Evolutionary conservation across 2,113 vertebrate genomes (phyloP), one percentile per base, ranked within the genome.

Genomic region (Chlamydotis undulata): DNA sequence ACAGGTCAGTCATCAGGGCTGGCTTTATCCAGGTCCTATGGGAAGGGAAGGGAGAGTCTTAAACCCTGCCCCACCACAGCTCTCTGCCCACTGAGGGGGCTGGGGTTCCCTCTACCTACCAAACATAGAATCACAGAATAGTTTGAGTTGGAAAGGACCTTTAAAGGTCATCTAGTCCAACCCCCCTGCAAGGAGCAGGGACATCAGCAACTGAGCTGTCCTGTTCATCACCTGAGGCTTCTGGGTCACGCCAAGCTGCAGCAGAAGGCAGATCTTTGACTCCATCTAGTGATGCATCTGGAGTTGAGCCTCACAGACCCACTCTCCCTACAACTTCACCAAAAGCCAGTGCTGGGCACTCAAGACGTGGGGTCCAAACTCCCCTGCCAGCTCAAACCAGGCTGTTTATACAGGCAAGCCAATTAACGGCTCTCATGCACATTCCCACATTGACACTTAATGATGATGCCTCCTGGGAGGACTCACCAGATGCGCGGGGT

Each of bases 391-490:
- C 35, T 71, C 61, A 82, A 90, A 86, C 24, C 22, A 64, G 53
- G 68, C 49, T 83, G 74, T 74, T 93, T 83, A 91, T 84, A 76
- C 56, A 70, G 68, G 68, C n/a, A 75, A 90, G 71, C 55, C 76
- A 96, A 96, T 96, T 95, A 94, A 43, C 14, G 2, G 53, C 49
- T 65, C 29, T 76, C 25, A 22, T 64, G 16, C 43, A 79, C 43
- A 21, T 83, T 71, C 70, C 67, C 10, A 49, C 50, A 17, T 7
- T n/a, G 71, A 31, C n/a, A 68, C 31, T 73, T 94, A 83, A 80
- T 55, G 79, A 97, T 28, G 78, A 79, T 83, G 87, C 87, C 91
- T 95, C 63, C 74, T 81, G 71, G 89, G 76, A 87, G 26, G 70
- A 26, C 63, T 90, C 63, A 49, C 56, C 55, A 81, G 65, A 43